Percentiles rank a stretch among this genome's conserved stretches.
Evolutionary conservation across 2,888 invertebrate species (phyloP).

Genomic region (Xylophagus ater): DNA sequence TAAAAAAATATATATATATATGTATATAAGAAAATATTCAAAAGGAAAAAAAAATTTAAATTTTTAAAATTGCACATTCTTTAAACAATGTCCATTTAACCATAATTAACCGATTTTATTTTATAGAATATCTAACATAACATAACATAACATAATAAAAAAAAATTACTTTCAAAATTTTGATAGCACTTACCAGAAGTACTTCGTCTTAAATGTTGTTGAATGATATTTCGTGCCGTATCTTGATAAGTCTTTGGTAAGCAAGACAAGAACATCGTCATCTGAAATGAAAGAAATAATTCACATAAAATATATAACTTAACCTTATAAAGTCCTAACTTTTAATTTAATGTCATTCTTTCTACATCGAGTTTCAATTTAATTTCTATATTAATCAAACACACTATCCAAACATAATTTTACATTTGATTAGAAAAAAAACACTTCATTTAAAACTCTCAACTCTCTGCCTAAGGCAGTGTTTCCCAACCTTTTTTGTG

Average conservation of each 20-base stretch:
- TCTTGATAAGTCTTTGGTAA: constrained; percentile 64
- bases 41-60: too few species aligned
- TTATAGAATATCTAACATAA: too few species aligned
- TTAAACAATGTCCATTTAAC: too few species aligned
- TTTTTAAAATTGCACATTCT: too few species aligned
- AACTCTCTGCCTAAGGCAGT: too few species aligned
- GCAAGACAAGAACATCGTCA: constrained; percentile 66
- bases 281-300: constrained; percentile 48
- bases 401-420: background rate
- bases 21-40: too few species aligned
- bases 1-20: too few species aligned
- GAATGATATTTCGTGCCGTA: constrained; percentile 58
- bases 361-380: background rate
- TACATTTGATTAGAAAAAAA: background rate
- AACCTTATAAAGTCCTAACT: background rate
- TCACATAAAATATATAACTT: too few species aligned
- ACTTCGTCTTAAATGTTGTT: constrained; percentile 59
- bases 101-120: too few species aligned
- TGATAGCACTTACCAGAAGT: constrained; percentile 41
- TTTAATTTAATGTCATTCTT: background rate
- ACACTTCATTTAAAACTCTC: background rate
- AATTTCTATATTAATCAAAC: background rate
- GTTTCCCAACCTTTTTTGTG: too few species aligned
- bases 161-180: too few species aligned
- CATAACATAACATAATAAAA: too few species aligned